Evolutionary conservation across 2,113 vertebrate genomes (phyloP).

Genomic region (Dendrocopos noguchii): DNA sequence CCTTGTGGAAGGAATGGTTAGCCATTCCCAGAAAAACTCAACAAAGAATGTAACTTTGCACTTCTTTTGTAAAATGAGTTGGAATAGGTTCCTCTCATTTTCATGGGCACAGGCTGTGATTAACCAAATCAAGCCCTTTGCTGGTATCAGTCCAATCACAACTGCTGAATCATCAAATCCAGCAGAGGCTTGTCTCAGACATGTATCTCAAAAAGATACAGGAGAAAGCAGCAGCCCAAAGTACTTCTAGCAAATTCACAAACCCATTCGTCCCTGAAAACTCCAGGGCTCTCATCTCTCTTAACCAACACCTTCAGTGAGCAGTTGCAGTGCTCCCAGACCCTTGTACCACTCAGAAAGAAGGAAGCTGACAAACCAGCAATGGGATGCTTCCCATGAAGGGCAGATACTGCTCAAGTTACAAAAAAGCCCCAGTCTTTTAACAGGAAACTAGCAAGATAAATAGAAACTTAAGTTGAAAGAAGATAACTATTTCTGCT

Average conservation of each 20-base stretch:
- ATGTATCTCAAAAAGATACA: no score
- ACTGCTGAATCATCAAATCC: conserved; percentile 41
- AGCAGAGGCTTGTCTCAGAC: not conserved
- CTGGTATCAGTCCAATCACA: not conserved
- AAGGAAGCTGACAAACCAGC: not conserved
- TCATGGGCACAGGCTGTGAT: not conserved
- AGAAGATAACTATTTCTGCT: not conserved
- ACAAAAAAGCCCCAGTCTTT: not conserved
- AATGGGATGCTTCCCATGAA: rapidly evolving
- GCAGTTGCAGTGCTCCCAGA: not conserved
- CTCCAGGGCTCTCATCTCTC: not conserved
- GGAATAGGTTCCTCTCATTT: not conserved
- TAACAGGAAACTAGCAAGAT: not conserved
- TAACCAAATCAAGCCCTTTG: not conserved
- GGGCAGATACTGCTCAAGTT: not conserved
- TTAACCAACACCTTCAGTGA: rapidly evolving
- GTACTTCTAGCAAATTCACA: not conserved
- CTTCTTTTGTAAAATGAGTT: conserved; percentile 42
- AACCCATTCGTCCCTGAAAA: not conserved
- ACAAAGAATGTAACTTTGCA: not conserved
- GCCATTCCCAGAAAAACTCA: conserved; percentile 19
- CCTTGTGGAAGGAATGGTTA: conserved; percentile 37
- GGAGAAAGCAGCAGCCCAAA: not conserved
- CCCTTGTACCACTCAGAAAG: rapidly evolving
- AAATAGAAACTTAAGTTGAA: not conserved